These are phyloP conservation scores for Melieria picta DNA, from an alignment of 2,888 invertebrate genomes.

Conservation along the genomic window DNA sequence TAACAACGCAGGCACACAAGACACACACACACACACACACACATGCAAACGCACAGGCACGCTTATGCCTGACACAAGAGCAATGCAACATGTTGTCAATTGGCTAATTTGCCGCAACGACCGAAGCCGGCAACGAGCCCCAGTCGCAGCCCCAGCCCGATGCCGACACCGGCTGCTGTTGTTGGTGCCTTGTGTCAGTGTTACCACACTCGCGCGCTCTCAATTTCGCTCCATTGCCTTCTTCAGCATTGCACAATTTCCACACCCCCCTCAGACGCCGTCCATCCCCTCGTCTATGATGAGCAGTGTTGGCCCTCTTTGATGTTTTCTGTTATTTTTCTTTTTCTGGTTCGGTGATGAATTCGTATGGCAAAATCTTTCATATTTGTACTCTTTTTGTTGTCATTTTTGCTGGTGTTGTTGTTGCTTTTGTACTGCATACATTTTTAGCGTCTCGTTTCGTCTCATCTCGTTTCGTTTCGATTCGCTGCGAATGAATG, in stretches of 20 bases:
- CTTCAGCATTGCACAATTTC: not conserved
- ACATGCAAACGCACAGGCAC: too few relatives aligned
- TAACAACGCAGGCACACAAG: too few relatives aligned
- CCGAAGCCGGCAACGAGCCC: slow-evolving; percentile 37
- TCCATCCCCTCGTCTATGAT: not conserved
- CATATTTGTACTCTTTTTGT: not conserved
- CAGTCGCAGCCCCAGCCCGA: slow-evolving; percentile 1
- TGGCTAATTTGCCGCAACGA: slow-evolving; percentile 41
- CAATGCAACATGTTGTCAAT: slow-evolving; percentile 30
- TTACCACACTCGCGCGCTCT: not conserved
- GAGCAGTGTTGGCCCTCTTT: not conserved
- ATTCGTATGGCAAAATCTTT: slow-evolving; percentile 3
- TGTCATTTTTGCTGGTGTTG: not conserved
- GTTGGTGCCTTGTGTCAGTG: not conserved
- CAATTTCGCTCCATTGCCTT: not conserved
- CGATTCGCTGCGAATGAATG: slow-evolving; percentile 10
- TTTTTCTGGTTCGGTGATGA: slow-evolving; percentile 9
- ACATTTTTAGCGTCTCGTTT: too few relatives aligned
- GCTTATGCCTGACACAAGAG: not conserved
- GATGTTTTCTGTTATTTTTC: not conserved
- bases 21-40: too few relatives aligned
- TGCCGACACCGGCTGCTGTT: not conserved
- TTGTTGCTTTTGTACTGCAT: not conserved
- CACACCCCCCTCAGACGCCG: not conserved
- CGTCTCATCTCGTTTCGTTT: not conserved